These are phyloP conservation scores for Gastrophryne carolinensis DNA, from an alignment of 2,797 vertebrate genomes.

Conservation along the genomic window DNA sequence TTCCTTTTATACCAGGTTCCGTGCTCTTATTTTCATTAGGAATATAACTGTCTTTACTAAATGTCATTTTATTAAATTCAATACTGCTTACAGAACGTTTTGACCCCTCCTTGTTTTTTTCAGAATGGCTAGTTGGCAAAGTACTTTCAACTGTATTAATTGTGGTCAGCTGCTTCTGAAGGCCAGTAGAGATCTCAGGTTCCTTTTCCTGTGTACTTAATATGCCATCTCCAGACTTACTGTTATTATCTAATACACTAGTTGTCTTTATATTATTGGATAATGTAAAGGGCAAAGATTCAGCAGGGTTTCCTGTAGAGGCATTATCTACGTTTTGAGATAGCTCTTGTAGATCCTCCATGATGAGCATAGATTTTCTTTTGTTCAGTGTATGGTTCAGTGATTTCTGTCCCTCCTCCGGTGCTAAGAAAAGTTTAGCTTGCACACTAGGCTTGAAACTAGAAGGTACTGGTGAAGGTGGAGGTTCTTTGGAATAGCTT, in stretches of 20 bases:
- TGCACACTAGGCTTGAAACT: constrained; percentile 62
- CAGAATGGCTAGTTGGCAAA: background rate
- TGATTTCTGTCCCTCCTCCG: constrained; percentile 15
- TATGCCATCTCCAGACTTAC: background rate
- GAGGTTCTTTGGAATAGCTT: constrained; percentile 52
- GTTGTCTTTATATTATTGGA: background rate
- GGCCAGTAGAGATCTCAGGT: background rate
- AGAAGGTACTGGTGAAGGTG: constrained; percentile 59
- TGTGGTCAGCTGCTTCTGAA: background rate
- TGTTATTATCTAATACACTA: background rate
- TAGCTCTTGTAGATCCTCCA: constrained; percentile 29
- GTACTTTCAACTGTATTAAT: background rate
- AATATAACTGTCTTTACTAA: background rate
- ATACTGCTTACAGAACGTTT: background rate
- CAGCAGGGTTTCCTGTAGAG: background rate
- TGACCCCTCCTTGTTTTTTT: background rate
- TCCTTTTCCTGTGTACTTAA: background rate
- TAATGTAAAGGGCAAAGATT: background rate
- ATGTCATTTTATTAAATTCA: background rate
- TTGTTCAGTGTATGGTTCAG: constrained; percentile 39
- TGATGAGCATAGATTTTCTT: constrained; percentile 45
- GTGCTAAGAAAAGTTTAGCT: constrained; percentile 41
- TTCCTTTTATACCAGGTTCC: constrained; percentile 1
- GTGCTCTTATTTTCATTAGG: background rate
- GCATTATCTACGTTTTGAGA: background rate